Evolutionary conservation across 2,113 vertebrate species (phyloP), one percentile per base, ranked within the genome.

Genomic region (Larimichthys polyactis): DNA sequence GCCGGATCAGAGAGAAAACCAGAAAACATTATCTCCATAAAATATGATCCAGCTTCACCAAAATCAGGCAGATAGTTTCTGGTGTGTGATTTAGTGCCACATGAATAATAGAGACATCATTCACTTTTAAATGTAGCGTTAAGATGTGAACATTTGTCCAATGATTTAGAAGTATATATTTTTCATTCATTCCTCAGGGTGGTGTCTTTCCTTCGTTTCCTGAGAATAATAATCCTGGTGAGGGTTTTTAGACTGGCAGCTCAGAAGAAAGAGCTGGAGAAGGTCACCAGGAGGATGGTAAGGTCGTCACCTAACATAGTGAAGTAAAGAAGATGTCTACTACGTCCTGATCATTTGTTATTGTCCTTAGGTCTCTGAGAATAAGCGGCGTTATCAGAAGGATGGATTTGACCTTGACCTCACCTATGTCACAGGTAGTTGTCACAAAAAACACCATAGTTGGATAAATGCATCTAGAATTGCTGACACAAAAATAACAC

Each of bases 351-450:
- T 32, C 29, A 14, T 2, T 71, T 76, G 7, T 49, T 64, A 0
- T 71, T 22, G 67, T 68, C 17, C 12, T 22, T 73, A 99, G 98
- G 95, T 99, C 72, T 99, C 98, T 12, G 97, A 96, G 94, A 99
- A 99, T 91, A 99, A 99, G 92, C 94, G 98, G 12, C 95, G 98
- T 19, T 99, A 98, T 84, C 95, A 91, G 77, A 99, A 96, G 81
- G 97, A 97, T 92, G 98, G 98, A 51, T 99, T 99, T 95, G 98
- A 99, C 87, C 94, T 99, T 74, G 98, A 99, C 76, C 97, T 99
- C 27, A 99, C 98, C 72, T 99, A 99, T 0, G 71, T 99, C 87
- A 99, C 97, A 93, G 97, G 98, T 98, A 80, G 55, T 51, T 40
- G 36, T 55, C 2, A n/a, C 3, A 15, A n/a, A 14, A 15, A 40